Percentiles rank a stretch among this genome's conserved stretches.
Evolutionary conservation across 2,888 invertebrate genomes (phyloP).

Genomic region (Acleris holmiana): DNA sequence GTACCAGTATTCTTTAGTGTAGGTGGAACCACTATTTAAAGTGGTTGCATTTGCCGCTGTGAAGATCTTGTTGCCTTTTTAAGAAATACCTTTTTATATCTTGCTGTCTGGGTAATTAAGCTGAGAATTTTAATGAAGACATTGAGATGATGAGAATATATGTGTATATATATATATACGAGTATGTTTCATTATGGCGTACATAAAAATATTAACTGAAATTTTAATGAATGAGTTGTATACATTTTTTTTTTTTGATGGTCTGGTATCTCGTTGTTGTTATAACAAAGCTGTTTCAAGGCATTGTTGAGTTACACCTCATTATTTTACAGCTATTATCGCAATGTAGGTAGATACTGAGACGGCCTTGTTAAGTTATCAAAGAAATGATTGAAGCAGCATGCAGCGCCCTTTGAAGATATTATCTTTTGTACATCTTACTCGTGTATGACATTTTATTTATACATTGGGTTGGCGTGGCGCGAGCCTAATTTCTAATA

Average conservation of each 20-base stretch:
- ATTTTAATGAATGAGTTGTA: not conserved
- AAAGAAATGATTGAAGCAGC: no score
- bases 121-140: not conserved
- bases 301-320: no score
- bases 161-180: no score
- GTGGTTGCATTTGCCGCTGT: constrained; percentile 22
- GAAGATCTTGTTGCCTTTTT: constrained; percentile 26
- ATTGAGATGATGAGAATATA: not conserved
- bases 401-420: not conserved
- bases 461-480: constrained; percentile 26
- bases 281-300: no score
- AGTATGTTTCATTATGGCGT: not conserved
- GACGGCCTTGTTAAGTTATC: no score
- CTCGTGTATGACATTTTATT: constrained; percentile 35
- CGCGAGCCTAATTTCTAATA: constrained; percentile 49
- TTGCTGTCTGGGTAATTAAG: constrained; percentile 6
- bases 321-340: no score
- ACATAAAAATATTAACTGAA: not conserved
- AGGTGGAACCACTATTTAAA: constrained; percentile 23
- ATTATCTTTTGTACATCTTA: constrained; percentile 2
- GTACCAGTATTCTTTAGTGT: constrained; percentile 19
- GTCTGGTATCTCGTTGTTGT: no score
- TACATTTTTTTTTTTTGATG: no score
- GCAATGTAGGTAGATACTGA: no score
- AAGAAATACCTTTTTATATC: constrained; percentile 7